phyloP scores from a whole-genome alignment of 1,140 invertebrate genomes.

The Drosophila nasuta region DNA sequence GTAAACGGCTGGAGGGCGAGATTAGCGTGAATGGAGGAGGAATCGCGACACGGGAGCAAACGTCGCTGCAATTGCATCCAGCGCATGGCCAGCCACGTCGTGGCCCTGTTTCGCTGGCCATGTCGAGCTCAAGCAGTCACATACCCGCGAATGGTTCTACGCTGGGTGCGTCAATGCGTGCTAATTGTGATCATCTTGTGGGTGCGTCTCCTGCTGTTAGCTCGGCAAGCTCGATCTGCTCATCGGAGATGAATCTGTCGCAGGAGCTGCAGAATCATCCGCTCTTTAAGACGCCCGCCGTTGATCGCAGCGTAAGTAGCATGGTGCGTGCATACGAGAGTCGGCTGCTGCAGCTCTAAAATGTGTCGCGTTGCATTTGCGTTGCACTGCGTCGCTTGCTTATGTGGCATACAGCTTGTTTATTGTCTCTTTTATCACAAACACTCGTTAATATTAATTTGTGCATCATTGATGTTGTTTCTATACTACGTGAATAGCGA shows the following conservation, averaged over 20 bases:
- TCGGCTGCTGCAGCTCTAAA: constrained; percentile 47
- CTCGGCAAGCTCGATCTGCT: constrained; percentile 81
- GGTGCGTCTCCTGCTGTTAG: constrained; percentile 82
- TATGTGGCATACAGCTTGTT: constrained; percentile 51
- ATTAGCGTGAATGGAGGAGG: constrained; percentile 28
- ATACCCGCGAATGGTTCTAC: constrained; percentile 77
- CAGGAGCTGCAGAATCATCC: constrained; percentile 84
- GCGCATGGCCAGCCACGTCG: constrained; percentile 45
- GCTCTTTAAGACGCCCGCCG: constrained; percentile 79
- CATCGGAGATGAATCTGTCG: constrained; percentile 84
- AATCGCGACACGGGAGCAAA: constrained; percentile 18
- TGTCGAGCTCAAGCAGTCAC: constrained; percentile 82
- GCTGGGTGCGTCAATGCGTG: constrained; percentile 53
- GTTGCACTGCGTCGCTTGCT: constrained; percentile 21
- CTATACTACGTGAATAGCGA: constrained; percentile 9
- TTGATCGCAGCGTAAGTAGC: constrained; percentile 84
- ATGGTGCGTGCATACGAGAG: constrained; percentile 65
- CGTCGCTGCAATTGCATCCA: constrained; percentile 34
- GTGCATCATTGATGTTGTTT: constrained; percentile 48
- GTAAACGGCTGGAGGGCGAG: constrained; percentile 64
- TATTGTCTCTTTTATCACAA: constrained; percentile 7
- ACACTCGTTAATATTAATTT: constrained; percentile 23
- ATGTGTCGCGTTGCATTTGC: not conserved
- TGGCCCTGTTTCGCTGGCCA: constrained; percentile 71
- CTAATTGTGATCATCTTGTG: constrained; percentile 74